Evolutionary conservation across 2,888 invertebrate genomes (phyloP).

Genomic region (Drosophila fungiperda): DNA sequence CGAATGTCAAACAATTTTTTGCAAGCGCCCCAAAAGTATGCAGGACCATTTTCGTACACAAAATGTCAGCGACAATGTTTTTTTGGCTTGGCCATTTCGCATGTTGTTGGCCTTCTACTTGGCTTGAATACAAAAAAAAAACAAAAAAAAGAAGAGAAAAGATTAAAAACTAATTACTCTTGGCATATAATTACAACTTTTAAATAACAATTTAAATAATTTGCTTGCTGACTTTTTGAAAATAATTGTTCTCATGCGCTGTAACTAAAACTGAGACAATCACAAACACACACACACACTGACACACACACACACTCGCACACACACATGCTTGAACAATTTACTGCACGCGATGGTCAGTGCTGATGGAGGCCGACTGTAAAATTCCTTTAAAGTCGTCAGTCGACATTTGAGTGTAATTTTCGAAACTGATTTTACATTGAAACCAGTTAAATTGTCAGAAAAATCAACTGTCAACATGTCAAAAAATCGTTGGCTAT

Average conservation of each 20-base stretch:
- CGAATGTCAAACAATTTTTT: constrained; percentile 22
- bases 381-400: constrained; percentile 82
- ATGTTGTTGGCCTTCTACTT: constrained; percentile 27
- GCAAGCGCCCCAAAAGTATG: constrained; percentile 70
- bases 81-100: constrained; percentile 13
- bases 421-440: constrained; percentile 84
- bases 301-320: not conserved
- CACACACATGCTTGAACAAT: constrained; percentile 53
- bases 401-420: constrained; percentile 79
- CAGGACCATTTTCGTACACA: constrained; percentile 30
- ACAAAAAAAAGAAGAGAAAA: constrained; percentile 12
- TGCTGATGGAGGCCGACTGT: constrained; percentile 52
- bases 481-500: constrained; percentile 83
- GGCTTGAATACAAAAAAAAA: constrained; percentile 5
- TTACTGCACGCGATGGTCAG: constrained; percentile 80
- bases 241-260: constrained; percentile 64
- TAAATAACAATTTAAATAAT: constrained; percentile 78
- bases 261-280: constrained; percentile 40
- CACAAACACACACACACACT: not conserved
- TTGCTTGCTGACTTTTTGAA: constrained; percentile 71
- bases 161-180: constrained; percentile 72
- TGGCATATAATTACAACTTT: constrained; percentile 75
- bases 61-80: constrained; percentile 27
- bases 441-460: constrained; percentile 85
- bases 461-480: constrained; percentile 85